Conservation (phyloP, 2,888 invertebrate species). For the Aphidoletes aphidimyza region DNA sequence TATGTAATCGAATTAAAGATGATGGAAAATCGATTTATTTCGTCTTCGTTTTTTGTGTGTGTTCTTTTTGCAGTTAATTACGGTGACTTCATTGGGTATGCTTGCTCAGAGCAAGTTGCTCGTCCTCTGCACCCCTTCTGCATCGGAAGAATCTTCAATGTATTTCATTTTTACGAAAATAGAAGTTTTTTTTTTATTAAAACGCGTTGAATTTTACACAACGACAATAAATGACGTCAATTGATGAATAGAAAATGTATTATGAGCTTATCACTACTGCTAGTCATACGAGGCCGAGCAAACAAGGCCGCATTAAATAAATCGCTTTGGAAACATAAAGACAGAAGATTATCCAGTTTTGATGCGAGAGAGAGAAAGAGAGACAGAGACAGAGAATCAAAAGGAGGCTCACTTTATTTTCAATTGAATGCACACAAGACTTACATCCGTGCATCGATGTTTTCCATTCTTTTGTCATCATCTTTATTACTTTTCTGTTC, state of each 20-base stretch:
- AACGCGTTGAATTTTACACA: neutral
- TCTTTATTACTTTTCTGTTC: neutral
- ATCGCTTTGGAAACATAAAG: constrained; percentile 6
- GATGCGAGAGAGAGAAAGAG: too few relatives aligned
- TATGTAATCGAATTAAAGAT: neutral
- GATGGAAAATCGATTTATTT: neutral
- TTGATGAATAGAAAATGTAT: neutral
- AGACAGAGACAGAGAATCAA: too few relatives aligned
- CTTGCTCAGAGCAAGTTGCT: too few relatives aligned
- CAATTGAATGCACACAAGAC: too few relatives aligned
- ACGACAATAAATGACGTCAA: neutral
- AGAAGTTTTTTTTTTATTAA: neutral
- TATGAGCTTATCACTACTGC: neutral
- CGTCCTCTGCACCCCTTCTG: too few relatives aligned
- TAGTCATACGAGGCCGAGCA: neutral
- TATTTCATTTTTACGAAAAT: too few relatives aligned
- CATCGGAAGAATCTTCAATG: too few relatives aligned
- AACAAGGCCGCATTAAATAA: too few relatives aligned
- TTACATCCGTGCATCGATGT: neutral
- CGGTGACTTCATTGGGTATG: too few relatives aligned
- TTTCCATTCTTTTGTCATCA: neutral
- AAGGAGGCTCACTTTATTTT: too few relatives aligned
- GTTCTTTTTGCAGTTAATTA: neutral
- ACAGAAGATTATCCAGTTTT: neutral
- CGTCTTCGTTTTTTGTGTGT: neutral